Evolutionary conservation across 2,888 invertebrate genomes (phyloP).

Genomic region (Cryptus armator): DNA sequence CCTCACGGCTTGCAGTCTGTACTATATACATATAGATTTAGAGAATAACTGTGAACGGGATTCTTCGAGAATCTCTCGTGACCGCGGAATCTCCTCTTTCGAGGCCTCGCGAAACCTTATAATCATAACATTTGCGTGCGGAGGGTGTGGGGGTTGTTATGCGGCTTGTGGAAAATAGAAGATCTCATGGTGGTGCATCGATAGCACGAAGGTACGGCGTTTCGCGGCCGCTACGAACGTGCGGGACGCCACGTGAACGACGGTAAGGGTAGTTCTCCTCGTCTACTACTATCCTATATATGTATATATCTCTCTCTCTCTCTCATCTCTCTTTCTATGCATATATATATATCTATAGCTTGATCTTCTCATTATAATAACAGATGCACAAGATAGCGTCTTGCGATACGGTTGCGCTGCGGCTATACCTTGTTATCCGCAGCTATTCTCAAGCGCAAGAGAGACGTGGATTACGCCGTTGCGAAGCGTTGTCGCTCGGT

Average conservation of each 20-base stretch:
- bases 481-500: neutral
- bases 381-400: constrained; percentile 75
- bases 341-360: constrained; percentile 32
- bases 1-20: neutral
- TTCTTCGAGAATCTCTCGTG: constrained; percentile 2
- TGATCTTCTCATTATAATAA: constrained; percentile 77
- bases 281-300: neutral
- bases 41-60: neutral
- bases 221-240: constrained; percentile 53
- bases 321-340: too few species aligned
- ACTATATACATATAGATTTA: neutral
- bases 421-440: constrained; percentile 16
- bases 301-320: too few species aligned
- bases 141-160: constrained; percentile 26
- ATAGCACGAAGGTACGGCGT: neutral
- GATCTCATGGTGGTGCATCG: constrained; percentile 26
- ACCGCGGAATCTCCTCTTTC: constrained; percentile 8
- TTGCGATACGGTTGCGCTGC: constrained; percentile 54
- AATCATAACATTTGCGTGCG: constrained; percentile 53
- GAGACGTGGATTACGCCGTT: neutral
- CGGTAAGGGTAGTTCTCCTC: constrained; percentile 38
- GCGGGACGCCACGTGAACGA: constrained; percentile 61
- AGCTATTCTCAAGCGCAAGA: constrained; percentile 9
- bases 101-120: neutral
- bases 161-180: constrained; percentile 31